Evolutionary conservation across 2,113 vertebrate genomes (phyloP).

Genomic region (rat (Rattus norvegicus)): DNA sequence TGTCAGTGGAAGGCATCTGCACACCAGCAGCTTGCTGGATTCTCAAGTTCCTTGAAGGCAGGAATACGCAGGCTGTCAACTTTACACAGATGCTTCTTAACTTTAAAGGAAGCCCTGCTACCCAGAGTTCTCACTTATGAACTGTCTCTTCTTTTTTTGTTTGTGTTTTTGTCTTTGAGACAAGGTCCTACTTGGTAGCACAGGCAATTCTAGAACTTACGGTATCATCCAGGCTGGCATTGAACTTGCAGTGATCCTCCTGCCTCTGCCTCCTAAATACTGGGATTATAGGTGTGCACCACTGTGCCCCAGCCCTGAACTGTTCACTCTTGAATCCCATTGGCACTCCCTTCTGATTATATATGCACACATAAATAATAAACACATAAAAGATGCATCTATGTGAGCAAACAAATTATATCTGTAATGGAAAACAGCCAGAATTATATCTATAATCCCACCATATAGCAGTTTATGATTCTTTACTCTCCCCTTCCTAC

Average conservation of each 20-base stretch:
- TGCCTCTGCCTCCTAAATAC: neutral
- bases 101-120: neutral
- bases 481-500: neutral
- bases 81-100: neutral
- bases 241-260: neutral
- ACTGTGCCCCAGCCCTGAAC: neutral
- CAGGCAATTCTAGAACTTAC: neutral
- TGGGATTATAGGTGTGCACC: neutral
- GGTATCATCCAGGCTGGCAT: neutral
- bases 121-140: neutral
- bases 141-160: neutral
- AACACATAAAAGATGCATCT: neutral
- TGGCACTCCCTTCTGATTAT: constrained; percentile 5
- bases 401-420: neutral
- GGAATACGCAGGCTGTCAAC: neutral
- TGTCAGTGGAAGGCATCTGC: neutral
- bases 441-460: neutral
- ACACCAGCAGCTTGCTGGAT: neutral
- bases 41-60: neutral
- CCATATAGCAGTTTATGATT: neutral
- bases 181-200: neutral
- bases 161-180: neutral
- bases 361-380: neutral
- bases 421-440: constrained; percentile 13
- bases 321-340: neutral